Conservation (phyloP, 2,113 vertebrate genomes). For the Rhadina sibilatrix region DNA sequence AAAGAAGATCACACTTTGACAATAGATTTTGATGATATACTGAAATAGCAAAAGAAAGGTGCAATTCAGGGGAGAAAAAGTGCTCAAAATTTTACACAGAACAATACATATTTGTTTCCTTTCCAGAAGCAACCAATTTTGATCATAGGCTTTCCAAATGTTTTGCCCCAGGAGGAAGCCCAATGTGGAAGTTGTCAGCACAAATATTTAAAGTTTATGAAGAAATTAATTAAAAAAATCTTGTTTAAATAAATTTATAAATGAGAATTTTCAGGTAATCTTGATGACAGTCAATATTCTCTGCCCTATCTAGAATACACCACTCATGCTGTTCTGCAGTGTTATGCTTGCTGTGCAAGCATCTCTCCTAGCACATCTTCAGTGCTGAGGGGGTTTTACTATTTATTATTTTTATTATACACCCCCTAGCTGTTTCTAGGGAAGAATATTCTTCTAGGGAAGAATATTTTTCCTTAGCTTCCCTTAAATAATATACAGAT, state of each 20-base stretch:
- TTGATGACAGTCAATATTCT: not conserved
- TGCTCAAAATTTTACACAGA: not conserved
- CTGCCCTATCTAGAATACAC: not conserved
- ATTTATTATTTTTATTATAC: not conserved
- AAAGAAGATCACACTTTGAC: not conserved
- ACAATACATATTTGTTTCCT: not conserved
- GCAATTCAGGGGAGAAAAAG: not conserved
- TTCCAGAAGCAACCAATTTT: not conserved
- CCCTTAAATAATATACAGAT: conserved; percentile 26
- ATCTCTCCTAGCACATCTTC: not conserved
- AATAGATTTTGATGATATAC: not conserved
- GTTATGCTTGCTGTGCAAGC: not conserved
- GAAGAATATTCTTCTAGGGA: not conserved
- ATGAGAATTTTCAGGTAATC: not conserved
- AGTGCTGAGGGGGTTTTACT: not conserved
- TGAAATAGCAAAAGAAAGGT: not conserved
- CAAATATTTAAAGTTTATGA: not conserved
- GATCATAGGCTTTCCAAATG: not conserved
- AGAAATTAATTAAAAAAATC: not conserved
- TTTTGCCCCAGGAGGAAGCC: not conserved
- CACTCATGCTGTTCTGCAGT: not conserved
- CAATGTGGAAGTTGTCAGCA: not conserved
- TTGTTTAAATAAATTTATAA: not conserved
- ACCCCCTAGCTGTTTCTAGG: not conserved
- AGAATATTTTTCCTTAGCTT: not conserved